A percentile compares a stretch with the other conserved stretches of the same genome.
These are phyloP conservation scores for Alviniconcha marisindica DNA, from an alignment of 1,140 invertebrate genomes.

Conservation along the genomic window DNA sequence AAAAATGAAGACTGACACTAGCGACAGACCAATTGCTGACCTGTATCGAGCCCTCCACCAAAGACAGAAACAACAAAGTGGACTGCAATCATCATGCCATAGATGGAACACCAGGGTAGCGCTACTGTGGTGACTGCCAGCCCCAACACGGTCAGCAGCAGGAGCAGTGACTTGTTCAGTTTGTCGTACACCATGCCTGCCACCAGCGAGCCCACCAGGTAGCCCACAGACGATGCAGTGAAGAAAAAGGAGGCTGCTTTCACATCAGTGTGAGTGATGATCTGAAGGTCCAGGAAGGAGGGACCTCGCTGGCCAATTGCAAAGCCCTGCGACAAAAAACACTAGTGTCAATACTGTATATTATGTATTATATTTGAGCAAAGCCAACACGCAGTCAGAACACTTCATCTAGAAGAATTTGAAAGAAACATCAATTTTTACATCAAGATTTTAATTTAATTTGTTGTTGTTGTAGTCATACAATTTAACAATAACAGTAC, in stretches of 20 bases:
- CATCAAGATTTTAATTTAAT: too few species aligned
- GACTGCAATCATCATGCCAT: constrained; percentile 53
- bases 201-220: constrained; percentile 51
- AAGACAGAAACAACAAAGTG: constrained; percentile 38
- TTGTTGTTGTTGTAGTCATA: too few species aligned
- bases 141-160: constrained; percentile 39
- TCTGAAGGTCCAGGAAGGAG: constrained; percentile 57
- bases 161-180: constrained; percentile 46
- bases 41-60: constrained; percentile 49
- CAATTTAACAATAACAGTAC: too few species aligned
- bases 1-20: too few species aligned
- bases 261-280: constrained; percentile 53
- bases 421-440: neutral
- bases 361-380: too few species aligned
- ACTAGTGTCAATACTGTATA: constrained; percentile 26
- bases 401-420: neutral
- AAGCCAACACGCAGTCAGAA: too few species aligned
- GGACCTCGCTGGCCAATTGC: constrained; percentile 53
- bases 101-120: constrained; percentile 52
- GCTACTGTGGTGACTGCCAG: constrained; percentile 28
- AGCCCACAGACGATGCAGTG: constrained; percentile 53
- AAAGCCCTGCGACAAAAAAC: constrained; percentile 54
- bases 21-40: too few species aligned
- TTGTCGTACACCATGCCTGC: constrained; percentile 51
- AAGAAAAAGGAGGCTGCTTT: constrained; percentile 53